Percentiles rank a stretch among this genome's conserved stretches.
Conservation (phyloP, 2,113 vertebrate species). For the Lichenostomus cassidix region DNA sequence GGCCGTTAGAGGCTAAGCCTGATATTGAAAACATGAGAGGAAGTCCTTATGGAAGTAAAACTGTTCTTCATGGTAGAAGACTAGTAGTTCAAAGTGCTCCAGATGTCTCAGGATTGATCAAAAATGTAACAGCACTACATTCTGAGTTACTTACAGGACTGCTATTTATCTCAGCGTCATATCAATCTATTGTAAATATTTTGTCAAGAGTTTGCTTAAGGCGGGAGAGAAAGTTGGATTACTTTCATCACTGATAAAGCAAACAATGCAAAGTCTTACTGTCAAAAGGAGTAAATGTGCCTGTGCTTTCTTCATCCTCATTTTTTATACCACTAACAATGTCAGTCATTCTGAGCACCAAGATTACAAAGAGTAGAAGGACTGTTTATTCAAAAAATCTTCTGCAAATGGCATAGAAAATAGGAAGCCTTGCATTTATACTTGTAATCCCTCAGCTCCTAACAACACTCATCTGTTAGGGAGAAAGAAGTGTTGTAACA, state of each 20-base stretch:
- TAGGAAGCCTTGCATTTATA: constrained; percentile 35
- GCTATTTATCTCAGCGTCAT: neutral
- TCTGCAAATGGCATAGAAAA: neutral
- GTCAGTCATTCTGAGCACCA: neutral
- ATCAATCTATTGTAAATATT: constrained; percentile 38
- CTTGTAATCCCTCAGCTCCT: constrained; percentile 23
- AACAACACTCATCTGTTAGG: constrained; percentile 26
- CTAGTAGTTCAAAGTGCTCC: constrained; percentile 53
- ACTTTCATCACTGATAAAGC: constrained; percentile 31
- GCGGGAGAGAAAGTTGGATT: neutral
- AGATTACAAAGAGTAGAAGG: neutral
- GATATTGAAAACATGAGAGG: constrained; percentile 49
- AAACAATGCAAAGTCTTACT: neutral
- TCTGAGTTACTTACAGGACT: neutral
- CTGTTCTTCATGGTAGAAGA: constrained; percentile 13
- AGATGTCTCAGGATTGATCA: constrained; percentile 14
- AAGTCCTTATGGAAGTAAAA: constrained; percentile 34
- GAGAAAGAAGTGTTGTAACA: constrained; percentile 32
- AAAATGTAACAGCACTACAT: neutral
- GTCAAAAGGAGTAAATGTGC: neutral
- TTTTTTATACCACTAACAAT: neutral
- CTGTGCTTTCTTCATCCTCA: neutral
- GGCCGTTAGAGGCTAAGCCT: constrained; percentile 16
- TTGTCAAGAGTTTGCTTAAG: neutral
- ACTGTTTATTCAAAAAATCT: constrained; percentile 20